Evolutionary conservation across 2,888 invertebrate species (phyloP).

Genomic region (Idaea dimidiata): DNA sequence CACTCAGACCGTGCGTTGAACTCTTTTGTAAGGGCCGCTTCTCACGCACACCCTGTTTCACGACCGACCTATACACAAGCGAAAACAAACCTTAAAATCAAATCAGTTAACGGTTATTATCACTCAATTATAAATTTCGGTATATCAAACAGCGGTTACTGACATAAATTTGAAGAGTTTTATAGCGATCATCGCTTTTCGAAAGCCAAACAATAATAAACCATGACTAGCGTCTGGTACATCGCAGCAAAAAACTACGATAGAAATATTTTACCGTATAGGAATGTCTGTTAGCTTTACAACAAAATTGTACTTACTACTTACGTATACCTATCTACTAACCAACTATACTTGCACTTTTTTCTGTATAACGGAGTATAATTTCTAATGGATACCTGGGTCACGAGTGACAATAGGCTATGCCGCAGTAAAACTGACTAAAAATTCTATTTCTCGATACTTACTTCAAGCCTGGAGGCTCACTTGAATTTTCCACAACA

Average conservation of each 20-base stretch:
- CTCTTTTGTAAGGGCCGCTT: constrained; percentile 76
- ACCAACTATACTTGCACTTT: too few species aligned
- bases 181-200: constrained; percentile 44
- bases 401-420: too few species aligned
- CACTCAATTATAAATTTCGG: constrained; percentile 34
- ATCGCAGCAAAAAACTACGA: constrained; percentile 34
- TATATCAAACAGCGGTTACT: constrained; percentile 48
- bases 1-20: constrained; percentile 71
- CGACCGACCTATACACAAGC: constrained; percentile 29
- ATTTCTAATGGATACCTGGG: too few species aligned
- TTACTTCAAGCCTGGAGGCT: too few species aligned
- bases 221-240: constrained; percentile 50
- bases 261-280: not conserved
- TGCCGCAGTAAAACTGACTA: too few species aligned
- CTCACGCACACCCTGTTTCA: constrained; percentile 55
- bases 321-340: not conserved
- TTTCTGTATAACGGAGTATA: too few species aligned
- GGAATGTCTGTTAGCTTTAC: not conserved
- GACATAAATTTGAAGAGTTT: constrained; percentile 39
- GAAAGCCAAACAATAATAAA: constrained; percentile 40
- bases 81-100: constrained; percentile 48
- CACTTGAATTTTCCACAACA: too few species aligned
- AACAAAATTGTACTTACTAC: not conserved
- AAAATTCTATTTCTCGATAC: too few species aligned
- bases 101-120: constrained; percentile 48